phyloP scores from a whole-genome alignment of 2,888 invertebrate species.

The Actias luna region DNA sequence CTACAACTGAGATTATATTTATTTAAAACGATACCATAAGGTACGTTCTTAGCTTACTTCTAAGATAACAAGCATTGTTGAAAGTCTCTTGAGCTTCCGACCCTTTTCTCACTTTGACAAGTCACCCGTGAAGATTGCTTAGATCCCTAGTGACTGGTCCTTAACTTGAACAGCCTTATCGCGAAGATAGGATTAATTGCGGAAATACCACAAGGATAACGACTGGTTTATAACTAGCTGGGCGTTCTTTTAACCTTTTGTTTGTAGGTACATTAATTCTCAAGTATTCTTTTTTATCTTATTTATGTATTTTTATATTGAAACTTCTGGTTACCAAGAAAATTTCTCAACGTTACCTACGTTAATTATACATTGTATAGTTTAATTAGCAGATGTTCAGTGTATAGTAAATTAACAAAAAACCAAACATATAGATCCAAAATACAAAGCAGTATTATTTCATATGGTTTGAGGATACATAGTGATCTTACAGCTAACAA shows the following conservation, averaged over 20 bases:
- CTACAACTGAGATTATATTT: conserved; percentile 50
- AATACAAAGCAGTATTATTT: no score
- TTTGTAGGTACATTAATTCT: conserved; percentile 2
- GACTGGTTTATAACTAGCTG: conserved; percentile 67
- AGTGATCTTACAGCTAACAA: no score
- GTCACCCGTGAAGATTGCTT: conserved; percentile 81
- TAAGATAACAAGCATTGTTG: conserved; percentile 82
- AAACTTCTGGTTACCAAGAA: no score
- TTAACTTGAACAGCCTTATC: conserved; percentile 79
- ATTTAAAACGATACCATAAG: conserved; percentile 78
- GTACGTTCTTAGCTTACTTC: conserved; percentile 72
- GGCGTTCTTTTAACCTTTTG: conserved; percentile 44
- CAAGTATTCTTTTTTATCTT: neutral
- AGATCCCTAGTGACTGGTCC: conserved; percentile 76
- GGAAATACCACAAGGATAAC: conserved; percentile 75
- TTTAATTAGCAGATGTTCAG: no score
- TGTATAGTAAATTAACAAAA: no score
- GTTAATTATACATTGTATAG: no score
- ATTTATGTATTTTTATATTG: no score
- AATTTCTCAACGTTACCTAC: no score
- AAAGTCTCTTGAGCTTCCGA: conserved; percentile 77
- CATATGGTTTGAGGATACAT: no score
- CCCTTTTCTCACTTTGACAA: conserved; percentile 80
- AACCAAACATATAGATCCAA: no score
- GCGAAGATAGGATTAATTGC: conserved; percentile 77